These are phyloP conservation scores for Hemicordylus capensis DNA, from an alignment of 2,113 vertebrate species.

Conservation along the genomic window DNA sequence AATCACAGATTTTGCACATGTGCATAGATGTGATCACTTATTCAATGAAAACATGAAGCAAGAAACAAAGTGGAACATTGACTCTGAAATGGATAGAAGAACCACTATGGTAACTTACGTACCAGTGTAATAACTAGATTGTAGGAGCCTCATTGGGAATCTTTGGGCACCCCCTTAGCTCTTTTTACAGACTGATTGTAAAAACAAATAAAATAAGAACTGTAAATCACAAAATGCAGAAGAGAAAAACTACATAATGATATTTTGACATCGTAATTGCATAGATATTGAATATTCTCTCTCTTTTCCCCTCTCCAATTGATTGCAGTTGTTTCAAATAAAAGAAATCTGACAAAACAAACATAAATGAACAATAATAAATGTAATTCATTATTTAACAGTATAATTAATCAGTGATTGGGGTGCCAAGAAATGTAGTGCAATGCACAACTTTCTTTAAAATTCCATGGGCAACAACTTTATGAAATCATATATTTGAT, in stretches of 20 bases:
- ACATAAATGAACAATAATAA: background rate
- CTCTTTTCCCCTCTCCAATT: background rate
- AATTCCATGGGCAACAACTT: background rate
- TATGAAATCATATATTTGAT: background rate
- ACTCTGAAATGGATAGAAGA: background rate
- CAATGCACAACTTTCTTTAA: background rate
- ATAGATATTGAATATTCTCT: background rate
- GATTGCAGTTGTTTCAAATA: background rate
- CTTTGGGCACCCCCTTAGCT: background rate
- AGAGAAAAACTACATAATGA: too few species aligned
- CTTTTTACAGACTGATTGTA: background rate
- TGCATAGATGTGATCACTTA: background rate
- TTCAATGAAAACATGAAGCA: background rate
- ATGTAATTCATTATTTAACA: background rate
- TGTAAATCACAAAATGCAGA: background rate
- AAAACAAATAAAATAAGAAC: background rate
- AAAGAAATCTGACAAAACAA: background rate
- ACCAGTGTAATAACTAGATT: background rate
- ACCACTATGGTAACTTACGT: background rate
- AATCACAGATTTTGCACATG: too few species aligned
- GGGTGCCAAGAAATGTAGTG: background rate
- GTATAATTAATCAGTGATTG: background rate
- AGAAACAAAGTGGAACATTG: background rate
- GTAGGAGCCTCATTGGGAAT: background rate
- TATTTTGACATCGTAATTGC: too few species aligned